These are phyloP conservation scores for Chaunax sp. DNA, from an alignment of 2,797 vertebrate species.

Conservation along the genomic window DNA sequence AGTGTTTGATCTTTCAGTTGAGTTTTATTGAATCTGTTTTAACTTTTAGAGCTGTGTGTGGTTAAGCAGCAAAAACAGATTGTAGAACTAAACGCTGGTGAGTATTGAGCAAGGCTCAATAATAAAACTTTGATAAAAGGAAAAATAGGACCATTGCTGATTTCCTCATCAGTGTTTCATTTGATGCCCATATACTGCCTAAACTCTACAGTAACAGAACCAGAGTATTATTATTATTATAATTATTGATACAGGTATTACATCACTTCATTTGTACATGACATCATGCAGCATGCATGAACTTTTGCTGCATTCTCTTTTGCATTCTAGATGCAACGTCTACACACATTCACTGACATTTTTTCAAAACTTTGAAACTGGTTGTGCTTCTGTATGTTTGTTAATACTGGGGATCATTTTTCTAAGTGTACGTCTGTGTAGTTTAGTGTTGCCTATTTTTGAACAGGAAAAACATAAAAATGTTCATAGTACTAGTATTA, in stretches of 20 bases:
- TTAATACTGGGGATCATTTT: no score
- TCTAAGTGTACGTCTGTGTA: no score
- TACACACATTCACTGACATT: no score
- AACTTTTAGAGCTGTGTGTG: neutral
- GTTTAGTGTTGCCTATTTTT: neutral
- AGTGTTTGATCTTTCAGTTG: constrained; percentile 26
- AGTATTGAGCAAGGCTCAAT: constrained; percentile 3
- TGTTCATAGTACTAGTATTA: constrained; percentile 4
- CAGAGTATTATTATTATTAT: constrained; percentile 2
- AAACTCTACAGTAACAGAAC: neutral
- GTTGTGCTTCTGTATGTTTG: no score
- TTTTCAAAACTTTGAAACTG: no score
- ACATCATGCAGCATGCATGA: no score
- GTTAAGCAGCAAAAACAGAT: constrained; percentile 9
- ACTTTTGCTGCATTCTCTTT: no score
- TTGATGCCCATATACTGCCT: neutral
- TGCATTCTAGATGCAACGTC: no score
- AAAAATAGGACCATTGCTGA: no score
- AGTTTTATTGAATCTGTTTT: constrained; percentile 28
- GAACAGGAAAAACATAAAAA: neutral
- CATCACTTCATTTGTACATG: constrained; percentile 3
- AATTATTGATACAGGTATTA: constrained; percentile 7
- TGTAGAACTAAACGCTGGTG: constrained; percentile 2
- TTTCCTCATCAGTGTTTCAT: constrained; percentile 4
- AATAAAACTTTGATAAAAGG: constrained; percentile 3